Evolutionary conservation across 2,797 vertebrate genomes (phyloP), one percentile per base, ranked within the genome.

Genomic region (Lacerta agilis): DNA sequence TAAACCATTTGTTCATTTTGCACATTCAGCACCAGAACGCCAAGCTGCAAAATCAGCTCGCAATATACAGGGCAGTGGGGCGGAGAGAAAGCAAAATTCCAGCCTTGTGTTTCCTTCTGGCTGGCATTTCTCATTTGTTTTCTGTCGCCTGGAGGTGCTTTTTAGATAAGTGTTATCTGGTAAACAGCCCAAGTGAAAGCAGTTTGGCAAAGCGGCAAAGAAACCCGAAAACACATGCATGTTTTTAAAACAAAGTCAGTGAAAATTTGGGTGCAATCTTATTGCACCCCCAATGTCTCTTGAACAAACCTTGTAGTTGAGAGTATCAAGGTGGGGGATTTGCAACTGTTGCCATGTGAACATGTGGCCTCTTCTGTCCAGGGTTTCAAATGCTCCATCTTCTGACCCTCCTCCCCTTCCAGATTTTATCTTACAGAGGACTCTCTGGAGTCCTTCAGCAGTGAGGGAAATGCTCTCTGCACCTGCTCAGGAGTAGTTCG

Each of bases 121-220:
- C 64, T 72, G 18, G 67, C 78, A 3, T 87, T 89, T 88, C 64
- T 55, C 25, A 64, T 79, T 79, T 58, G 5, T 20, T 79, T n/a
- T 18, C 61, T 64, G 61, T 64, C 20, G 5, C n/a, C 49, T 36
- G 15, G 45, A 29, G 86, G 45, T 1, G 82, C 41, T 85, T 79
- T 91, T 23, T 64, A 64, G 77, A 85, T 6, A 87, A 75, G 78
- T n/a, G 29, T 69, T 29, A 69, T 91, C 86, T 91, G 10, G 82
- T 85, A 85, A 38, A 49, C 2, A 61, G 2, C 82, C n/a, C 29
- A 8, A n/a, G 49, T 10, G n/a, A 27, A 33, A 18, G 13, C 25
- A 8, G 6, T 78, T 49, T 58, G n/a, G 18, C n/a, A 29, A 15
- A 45, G 13, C 17, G 18, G 3, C 43, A 78, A 15, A 29, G 25